Conservation (phyloP, 2,888 invertebrate genomes). For the Cephus spinipes region DNA sequence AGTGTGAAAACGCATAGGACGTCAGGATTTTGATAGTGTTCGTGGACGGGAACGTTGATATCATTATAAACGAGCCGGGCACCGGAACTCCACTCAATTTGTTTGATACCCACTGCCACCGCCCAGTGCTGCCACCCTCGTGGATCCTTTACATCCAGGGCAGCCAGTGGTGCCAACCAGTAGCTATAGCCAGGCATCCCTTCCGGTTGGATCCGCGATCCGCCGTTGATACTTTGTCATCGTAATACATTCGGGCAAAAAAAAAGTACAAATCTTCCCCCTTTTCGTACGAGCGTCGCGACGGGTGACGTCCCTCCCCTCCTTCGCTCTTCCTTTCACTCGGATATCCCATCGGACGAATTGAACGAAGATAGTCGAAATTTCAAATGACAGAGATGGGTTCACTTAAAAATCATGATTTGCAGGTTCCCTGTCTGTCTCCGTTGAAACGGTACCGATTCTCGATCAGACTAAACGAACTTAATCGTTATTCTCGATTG, state of each 20-base stretch:
- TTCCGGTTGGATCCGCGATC: constrained; percentile 12
- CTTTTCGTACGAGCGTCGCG: background rate
- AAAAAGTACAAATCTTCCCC: background rate
- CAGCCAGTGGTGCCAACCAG: no score
- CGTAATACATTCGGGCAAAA: constrained; percentile 37
- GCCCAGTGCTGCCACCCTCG: constrained; percentile 1
- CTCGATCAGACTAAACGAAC: background rate
- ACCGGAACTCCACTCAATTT: constrained; percentile 56
- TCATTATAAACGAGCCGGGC: constrained; percentile 52
- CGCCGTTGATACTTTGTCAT: constrained; percentile 47
- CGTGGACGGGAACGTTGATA: constrained; percentile 38
- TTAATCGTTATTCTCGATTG: background rate
- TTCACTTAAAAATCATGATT: constrained; percentile 51
- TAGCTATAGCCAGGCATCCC: no score
- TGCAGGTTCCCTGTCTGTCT: constrained; percentile 33
- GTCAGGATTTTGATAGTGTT: constrained; percentile 10
- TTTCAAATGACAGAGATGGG: background rate
- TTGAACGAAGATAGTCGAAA: no score
- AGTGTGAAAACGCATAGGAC: background rate
- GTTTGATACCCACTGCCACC: constrained; percentile 41
- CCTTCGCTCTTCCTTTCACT: background rate
- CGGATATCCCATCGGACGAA: no score
- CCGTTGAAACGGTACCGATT: background rate
- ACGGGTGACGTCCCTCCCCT: background rate
- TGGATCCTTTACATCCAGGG: no score